A percentile compares a stretch with the other conserved stretches of the same genome.
These are phyloP conservation scores for Saxidomus purpurata DNA, from an alignment of 1,140 invertebrate species.

Conservation along the genomic window DNA sequence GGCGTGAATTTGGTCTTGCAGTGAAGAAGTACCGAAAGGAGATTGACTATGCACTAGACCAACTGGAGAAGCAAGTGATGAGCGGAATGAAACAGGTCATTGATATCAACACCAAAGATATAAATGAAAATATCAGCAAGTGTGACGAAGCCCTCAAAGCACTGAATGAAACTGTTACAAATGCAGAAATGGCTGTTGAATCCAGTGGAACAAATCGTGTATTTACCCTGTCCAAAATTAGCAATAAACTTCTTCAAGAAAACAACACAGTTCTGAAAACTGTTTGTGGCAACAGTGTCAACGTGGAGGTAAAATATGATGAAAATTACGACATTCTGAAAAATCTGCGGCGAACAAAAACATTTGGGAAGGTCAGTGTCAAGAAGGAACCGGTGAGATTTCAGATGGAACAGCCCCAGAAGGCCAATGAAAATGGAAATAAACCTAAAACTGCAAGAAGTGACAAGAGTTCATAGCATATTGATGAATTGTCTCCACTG, in stretches of 20 bases:
- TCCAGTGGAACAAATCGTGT: conserved; percentile 28
- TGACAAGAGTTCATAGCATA: neutral
- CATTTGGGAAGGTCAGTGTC: conserved; percentile 43
- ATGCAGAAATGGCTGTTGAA: conserved; percentile 44
- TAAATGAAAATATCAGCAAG: conserved; percentile 47
- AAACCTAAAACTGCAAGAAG: conserved; percentile 6
- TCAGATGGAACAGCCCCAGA: neutral
- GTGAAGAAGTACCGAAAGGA: conserved; percentile 53
- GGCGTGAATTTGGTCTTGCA: conserved; percentile 34
- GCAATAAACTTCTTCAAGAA: conserved; percentile 21
- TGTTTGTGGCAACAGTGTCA: neutral
- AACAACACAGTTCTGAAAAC: conserved; percentile 40
- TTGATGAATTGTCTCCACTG: no score
- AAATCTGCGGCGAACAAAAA: conserved; percentile 33
- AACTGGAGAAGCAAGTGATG: conserved; percentile 57
- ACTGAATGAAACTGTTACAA: neutral
- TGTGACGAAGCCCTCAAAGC: conserved; percentile 44
- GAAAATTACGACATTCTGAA: conserved; percentile 58
- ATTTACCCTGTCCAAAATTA: conserved; percentile 50
- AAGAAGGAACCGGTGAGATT: conserved; percentile 51
- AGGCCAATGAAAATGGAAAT: neutral
- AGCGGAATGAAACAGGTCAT: conserved; percentile 58
- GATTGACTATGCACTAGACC: conserved; percentile 51
- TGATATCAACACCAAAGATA: conserved; percentile 43
- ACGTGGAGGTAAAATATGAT: conserved; percentile 52